Evolutionary conservation across 2,888 invertebrate genomes (phyloP).

Genomic region (Stratiomys singularior): DNA sequence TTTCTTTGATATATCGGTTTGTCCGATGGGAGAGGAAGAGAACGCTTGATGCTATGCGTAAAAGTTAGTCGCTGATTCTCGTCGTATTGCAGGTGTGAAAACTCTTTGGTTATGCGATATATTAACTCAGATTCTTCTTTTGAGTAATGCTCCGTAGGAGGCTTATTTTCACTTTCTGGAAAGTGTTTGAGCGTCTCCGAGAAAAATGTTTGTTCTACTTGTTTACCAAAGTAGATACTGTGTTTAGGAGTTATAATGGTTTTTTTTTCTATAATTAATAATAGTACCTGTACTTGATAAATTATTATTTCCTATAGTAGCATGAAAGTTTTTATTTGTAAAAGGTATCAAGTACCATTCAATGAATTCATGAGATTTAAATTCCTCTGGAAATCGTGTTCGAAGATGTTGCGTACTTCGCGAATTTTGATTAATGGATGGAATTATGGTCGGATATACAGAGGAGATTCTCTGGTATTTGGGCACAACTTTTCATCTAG

Average conservation of each 20-base stretch:
- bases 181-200: not conserved
- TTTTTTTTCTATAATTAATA: not conserved
- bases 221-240: no score
- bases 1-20: no score
- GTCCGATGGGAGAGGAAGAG: not conserved
- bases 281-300: not conserved
- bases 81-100: not conserved
- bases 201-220: not conserved
- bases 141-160: no score
- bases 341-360: no score
- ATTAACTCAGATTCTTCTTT: not conserved
- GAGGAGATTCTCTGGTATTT: not conserved
- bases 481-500: not conserved
- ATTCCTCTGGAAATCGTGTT: no score
- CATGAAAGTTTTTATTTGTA: no score
- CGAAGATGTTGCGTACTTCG: no score
- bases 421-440: not conserved
- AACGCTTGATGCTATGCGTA: conserved; percentile 2
- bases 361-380: no score
- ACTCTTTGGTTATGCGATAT: conserved; percentile 4
- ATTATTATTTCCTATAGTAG: no score
- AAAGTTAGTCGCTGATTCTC: no score
- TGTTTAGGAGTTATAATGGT: no score
- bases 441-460: not conserved
- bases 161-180: no score